Base-by-base conservation (phyloP, 1,140 invertebrate genomes). In the Drosophila novamexicana region DNA sequence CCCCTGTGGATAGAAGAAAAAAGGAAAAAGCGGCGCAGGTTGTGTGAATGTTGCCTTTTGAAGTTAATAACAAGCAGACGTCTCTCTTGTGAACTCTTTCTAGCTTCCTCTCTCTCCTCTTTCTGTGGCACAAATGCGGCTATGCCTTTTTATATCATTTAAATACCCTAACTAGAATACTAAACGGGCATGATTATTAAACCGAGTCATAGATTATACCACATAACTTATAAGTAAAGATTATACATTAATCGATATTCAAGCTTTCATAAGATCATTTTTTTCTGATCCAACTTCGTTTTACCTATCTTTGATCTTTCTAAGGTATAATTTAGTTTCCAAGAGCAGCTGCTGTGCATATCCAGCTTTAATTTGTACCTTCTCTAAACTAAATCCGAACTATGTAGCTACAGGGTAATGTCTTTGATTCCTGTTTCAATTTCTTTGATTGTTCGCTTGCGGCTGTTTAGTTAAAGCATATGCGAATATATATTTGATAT, bases 21-120 rank as follows among this genome's bases (percentile, higher is more conserved):
- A 42, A 4, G n/a, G n/a, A 49, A 70, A 75, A 47, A 80, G 42
- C 47, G 22, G 57, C 72, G 61, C 63, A 73, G 40, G 58, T 65
- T 40, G 49, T 68, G 63, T 45, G 40, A 53, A 54, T 56, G 57
- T 42, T 37, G 64, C 50, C 56, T 62, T 62, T 68, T 69, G 53
- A 69, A 75, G 72, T 75, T 75, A 75, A 75, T 75, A 75, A 75
- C 66, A 72, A 45, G 37, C 50, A 40, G 14, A 44, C 44, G 61
- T 44, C 61, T 57, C 37, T 56, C 37, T 56, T 59, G 54, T 54
- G 37, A 16, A 8, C 9, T n/a, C 12, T 62, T 16, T 1, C 8
- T 47, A 6, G 3, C 44, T 3, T 6, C 7, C n/a, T 7, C 14
- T 47, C 14, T 45, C 39, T 8, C 7, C 45, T 1, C 8, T 29